phyloP scores from a whole-genome alignment of 2,888 invertebrate species.

The Antheraea yamamai region DNA sequence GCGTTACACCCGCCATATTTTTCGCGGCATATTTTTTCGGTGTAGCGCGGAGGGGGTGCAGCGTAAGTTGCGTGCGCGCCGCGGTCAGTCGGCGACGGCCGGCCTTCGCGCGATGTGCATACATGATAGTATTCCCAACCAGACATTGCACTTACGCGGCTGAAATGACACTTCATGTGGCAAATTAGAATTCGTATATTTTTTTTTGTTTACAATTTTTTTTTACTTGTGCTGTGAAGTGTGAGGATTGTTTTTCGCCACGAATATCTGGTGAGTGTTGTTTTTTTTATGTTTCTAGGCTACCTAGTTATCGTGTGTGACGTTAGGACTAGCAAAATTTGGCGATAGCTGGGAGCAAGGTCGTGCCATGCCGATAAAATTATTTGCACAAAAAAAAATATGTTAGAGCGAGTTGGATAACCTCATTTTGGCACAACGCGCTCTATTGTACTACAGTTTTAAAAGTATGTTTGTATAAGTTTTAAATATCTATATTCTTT shows the following conservation, averaged over 20 bases:
- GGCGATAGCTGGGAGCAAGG: constrained; percentile 80
- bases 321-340: constrained; percentile 73
- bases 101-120: constrained; percentile 72
- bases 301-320: constrained; percentile 63
- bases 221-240: constrained; percentile 51
- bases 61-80: constrained; percentile 69
- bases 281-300: constrained; percentile 44
- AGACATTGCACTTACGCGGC: constrained; percentile 21
- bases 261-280: constrained; percentile 38
- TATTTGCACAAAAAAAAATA: constrained; percentile 79
- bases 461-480: constrained; percentile 15
- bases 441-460: constrained; percentile 47
- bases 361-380: constrained; percentile 75
- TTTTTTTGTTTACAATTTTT: constrained; percentile 19
- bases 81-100: constrained; percentile 72
- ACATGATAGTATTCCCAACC: constrained; percentile 24
- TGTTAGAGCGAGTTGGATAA: constrained; percentile 78
- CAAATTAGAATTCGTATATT: not conserved
- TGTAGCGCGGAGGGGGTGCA: constrained; percentile 50
- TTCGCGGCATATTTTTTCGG: constrained; percentile 70
- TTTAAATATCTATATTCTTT: constrained; percentile 1
- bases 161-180: constrained; percentile 13
- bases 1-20: constrained; percentile 65
- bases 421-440: constrained; percentile 75
- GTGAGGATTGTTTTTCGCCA: constrained; percentile 24